Evolutionary conservation across 23 tunicate species (phyloP).

Genomic region (Ascidia mentula): DNA sequence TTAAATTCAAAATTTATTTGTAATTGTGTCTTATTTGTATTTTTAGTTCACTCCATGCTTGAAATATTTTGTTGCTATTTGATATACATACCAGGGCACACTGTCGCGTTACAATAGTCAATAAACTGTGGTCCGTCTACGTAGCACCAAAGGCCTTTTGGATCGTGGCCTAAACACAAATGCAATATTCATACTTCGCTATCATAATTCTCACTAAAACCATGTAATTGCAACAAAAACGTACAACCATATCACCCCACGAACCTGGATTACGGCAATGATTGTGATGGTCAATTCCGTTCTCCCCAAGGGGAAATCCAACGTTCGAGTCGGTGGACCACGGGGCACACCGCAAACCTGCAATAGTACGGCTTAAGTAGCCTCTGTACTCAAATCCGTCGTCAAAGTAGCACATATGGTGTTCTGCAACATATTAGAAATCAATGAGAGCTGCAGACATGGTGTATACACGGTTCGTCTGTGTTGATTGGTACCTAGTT

Average conservation of each 20-base stretch:
- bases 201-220: background rate
- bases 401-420: slow-evolving; percentile 58
- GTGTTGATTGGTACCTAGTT: too few species aligned
- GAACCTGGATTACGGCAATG: slow-evolving; percentile 48
- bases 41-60: too few species aligned
- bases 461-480: background rate
- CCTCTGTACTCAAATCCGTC: slow-evolving; percentile 41
- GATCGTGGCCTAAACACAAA: slow-evolving; percentile 30
- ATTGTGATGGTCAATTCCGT: slow-evolving; percentile 45
- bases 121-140: slow-evolving; percentile 25
- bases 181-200: background rate
- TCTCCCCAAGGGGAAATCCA: slow-evolving; percentile 18
- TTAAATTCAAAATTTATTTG: too few species aligned
- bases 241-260: too few species aligned
- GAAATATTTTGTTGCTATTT: too few species aligned
- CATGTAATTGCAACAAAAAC: too few species aligned
- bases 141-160: slow-evolving; percentile 54
- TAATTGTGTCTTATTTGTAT: too few species aligned
- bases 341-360: slow-evolving; percentile 32
- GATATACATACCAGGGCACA: slow-evolving; percentile 62
- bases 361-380: slow-evolving; percentile 25
- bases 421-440: slow-evolving; percentile 1
- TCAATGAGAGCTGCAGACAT: background rate
- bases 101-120: slow-evolving; percentile 41
- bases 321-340: slow-evolving; percentile 48